Base-by-base conservation (phyloP, 2,888 invertebrate species). In the Apoda limacodes region DNA sequence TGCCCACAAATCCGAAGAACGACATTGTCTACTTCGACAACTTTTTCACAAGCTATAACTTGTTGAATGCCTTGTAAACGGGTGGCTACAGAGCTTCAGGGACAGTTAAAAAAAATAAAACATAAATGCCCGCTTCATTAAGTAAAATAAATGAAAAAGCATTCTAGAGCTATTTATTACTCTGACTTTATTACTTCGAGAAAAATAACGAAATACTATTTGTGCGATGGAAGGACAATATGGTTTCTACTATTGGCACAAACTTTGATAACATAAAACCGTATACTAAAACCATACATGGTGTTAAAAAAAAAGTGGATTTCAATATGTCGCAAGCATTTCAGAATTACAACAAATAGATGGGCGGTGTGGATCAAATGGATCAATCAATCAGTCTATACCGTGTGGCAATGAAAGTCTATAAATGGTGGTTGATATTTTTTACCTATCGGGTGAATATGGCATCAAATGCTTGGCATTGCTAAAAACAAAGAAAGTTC, bases 371-470 rank as follows among this genome's bases (percentile, higher is more conserved):
- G n/a, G 46, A 50, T 31, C 42, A 44, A 39, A 32, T 39, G 34
- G 48, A 48, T 34, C 48, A 46, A 32, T 41, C 41, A 11, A 39
- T 47, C 14, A 14, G 34, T 14, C 31, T 43, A 5, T 46, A 46
- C 19, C 32, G 43, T 13, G 28, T 39, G 19, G 25, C 34, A 22
- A 33, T 42, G 23, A 35, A 33, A 30, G 43, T 40, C 25, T 45
- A 45, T 37, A 48, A 45, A 29, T 46, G 46, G 49, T 46, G 42
- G 44, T 49, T 45, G 46, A 39, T 40, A 30, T 35, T 48, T 23
- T 43, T 45, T 40, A 45, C 46, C 21, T 44, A 45, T 23, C 30
- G 46, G 35, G 14, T 46, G 28, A 42, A 47, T 37, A 36, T 43
- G 37, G 39, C 45, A 27, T 38, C 43, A 28, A 48, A 47, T 40